phyloP scores from a whole-genome alignment of 2,888 invertebrate genomes.

The Cinara cedri region DNA sequence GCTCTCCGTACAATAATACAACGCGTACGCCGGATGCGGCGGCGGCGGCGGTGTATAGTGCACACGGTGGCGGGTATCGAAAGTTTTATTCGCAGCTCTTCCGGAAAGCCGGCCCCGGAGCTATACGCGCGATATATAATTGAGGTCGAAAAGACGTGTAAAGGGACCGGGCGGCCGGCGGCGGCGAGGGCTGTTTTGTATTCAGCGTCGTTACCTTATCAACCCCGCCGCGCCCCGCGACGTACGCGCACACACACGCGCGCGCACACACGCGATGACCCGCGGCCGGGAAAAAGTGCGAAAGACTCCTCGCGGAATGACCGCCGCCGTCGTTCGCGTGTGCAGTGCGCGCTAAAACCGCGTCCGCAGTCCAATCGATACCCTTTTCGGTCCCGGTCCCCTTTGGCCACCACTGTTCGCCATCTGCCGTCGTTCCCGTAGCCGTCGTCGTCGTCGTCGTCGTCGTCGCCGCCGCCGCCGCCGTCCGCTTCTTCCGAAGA shows the following conservation, averaged over 20 bases:
- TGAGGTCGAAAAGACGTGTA: conserved; percentile 55
- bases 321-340: not conserved
- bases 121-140: conserved; percentile 33
- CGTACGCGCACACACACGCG: not conserved
- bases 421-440: conserved; percentile 32
- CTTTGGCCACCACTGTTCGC: conserved; percentile 38
- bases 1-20: too few relatives aligned
- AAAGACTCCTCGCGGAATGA: conserved; percentile 28
- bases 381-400: not conserved
- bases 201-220: conserved; percentile 54
- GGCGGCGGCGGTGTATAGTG: not conserved
- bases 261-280: not conserved
- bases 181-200: conserved; percentile 48
- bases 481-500: not conserved
- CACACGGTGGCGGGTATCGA: conserved; percentile 1
- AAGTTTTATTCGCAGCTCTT: conserved; percentile 53
- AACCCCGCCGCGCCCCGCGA: not conserved
- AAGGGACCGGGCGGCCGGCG: conserved; percentile 21
- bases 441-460: not conserved
- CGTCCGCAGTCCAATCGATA: conserved; percentile 12
- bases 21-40: too few relatives aligned
- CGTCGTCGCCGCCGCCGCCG: not conserved
- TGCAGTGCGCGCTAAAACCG: conserved; percentile 32
- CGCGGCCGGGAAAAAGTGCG: conserved; percentile 6
- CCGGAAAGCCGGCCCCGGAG: conserved; percentile 48